A percentile compares a stretch with the other conserved stretches of the same genome.
These are phyloP conservation scores for Pachycephus smyrnensis DNA, from an alignment of 2,888 invertebrate species.

Conservation along the genomic window DNA sequence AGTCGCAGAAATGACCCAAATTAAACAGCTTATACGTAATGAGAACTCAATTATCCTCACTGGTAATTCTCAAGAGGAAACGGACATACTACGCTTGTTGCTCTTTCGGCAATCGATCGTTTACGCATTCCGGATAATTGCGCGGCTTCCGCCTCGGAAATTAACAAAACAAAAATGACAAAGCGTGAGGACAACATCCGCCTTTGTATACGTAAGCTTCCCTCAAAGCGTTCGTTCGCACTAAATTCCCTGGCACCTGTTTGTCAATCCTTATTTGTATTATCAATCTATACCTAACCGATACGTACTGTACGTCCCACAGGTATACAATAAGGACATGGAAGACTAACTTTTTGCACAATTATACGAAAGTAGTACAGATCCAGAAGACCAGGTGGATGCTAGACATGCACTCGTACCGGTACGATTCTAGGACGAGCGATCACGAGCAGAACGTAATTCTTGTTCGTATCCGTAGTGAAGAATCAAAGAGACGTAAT, in stretches of 20 bases:
- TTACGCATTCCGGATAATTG: neutral
- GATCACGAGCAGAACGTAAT: constrained; percentile 39
- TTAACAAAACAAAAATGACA: neutral
- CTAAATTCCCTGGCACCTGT: neutral
- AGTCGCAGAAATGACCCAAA: neutral
- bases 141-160: neutral
- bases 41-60: neutral
- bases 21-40: neutral
- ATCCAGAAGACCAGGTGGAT: neutral
- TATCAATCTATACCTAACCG: neutral
- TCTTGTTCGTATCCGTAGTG: constrained; percentile 12
- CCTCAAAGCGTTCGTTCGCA: neutral
- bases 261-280: neutral
- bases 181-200: neutral
- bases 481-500: constrained; percentile 13
- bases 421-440: constrained; percentile 36
- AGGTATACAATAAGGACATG: neutral
- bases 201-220: neutral
- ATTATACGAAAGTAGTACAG: neutral
- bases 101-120: neutral
- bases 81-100: neutral
- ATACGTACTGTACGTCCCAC: too few relatives aligned
- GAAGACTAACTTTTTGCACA: neutral
- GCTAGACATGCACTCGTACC: constrained; percentile 6
- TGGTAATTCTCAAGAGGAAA: neutral